Conservation (phyloP, 2,888 invertebrate species). For the Clostera curtula region DNA sequence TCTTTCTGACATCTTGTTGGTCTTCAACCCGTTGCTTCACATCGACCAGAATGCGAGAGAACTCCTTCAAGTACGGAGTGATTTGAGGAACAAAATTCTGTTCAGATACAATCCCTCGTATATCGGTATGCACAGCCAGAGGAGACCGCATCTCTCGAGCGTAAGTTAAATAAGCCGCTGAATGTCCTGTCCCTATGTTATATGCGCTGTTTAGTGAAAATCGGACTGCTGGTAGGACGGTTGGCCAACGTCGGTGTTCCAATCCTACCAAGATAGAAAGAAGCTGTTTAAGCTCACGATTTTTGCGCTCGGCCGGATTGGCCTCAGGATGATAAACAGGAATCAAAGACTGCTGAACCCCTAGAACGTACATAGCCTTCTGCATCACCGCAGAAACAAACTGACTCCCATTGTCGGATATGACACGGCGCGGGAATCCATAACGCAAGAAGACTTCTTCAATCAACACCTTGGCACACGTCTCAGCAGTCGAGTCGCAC, state of each 20-base stretch:
- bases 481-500: conserved; percentile 3
- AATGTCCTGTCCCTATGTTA: no score
- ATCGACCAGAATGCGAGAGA: neutral
- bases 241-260: neutral
- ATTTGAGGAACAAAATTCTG: conserved; percentile 4
- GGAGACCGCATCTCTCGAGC: no score
- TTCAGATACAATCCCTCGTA: neutral
- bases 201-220: neutral
- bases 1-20: conserved; percentile 1
- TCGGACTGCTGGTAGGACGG: neutral
- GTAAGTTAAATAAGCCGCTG: no score
- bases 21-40: conserved; percentile 1
- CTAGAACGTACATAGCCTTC: conserved; percentile 6
- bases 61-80: conserved; percentile 3
- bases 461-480: conserved; percentile 1
- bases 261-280: neutral
- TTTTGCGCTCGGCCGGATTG: conserved; percentile 26
- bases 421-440: conserved; percentile 11
- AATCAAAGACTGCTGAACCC: conserved; percentile 13
- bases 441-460: conserved; percentile 6
- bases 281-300: neutral
- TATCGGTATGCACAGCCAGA: no score
- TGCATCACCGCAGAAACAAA: conserved; percentile 18
- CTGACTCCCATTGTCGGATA: conserved; percentile 15
- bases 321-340: conserved; percentile 31